Evolutionary conservation across 2,888 invertebrate species (phyloP).

Genomic region (Piscicola geometra): DNA sequence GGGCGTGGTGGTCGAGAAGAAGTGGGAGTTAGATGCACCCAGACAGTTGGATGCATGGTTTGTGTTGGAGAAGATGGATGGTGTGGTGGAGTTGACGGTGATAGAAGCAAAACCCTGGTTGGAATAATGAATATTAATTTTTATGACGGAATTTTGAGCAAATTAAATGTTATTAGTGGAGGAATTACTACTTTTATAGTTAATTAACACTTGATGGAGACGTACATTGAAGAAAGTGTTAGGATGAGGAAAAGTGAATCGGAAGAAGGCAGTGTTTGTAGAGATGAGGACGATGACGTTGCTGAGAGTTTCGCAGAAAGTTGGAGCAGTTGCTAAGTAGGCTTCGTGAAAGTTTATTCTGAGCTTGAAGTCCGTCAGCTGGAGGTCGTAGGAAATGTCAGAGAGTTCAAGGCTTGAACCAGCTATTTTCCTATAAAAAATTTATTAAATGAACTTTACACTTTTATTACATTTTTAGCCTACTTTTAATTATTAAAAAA

Average conservation of each 20-base stretch:
- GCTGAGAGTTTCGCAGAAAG: neutral
- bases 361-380: neutral
- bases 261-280: constrained; percentile 3
- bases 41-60: neutral
- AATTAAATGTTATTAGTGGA: neutral
- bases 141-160: neutral
- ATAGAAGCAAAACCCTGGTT: neutral
- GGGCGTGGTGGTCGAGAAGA: constrained; percentile 1
- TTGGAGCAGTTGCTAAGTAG: neutral
- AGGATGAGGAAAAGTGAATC: neutral
- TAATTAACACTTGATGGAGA: too few relatives aligned
- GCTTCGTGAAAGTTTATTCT: neutral
- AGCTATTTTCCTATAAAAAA: neutral
- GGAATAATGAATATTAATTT: too few relatives aligned
- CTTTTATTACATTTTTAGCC: too few relatives aligned
- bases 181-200: too few relatives aligned
- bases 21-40: neutral
- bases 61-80: neutral
- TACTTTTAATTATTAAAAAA: too few relatives aligned
- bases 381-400: neutral
- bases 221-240: neutral
- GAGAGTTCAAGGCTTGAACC: neutral
- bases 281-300: neutral
- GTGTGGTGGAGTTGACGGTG: neutral
- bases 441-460: too few relatives aligned